Base-by-base conservation (phyloP, 2,888 invertebrate species). In the Hedychridium roseum region DNA sequence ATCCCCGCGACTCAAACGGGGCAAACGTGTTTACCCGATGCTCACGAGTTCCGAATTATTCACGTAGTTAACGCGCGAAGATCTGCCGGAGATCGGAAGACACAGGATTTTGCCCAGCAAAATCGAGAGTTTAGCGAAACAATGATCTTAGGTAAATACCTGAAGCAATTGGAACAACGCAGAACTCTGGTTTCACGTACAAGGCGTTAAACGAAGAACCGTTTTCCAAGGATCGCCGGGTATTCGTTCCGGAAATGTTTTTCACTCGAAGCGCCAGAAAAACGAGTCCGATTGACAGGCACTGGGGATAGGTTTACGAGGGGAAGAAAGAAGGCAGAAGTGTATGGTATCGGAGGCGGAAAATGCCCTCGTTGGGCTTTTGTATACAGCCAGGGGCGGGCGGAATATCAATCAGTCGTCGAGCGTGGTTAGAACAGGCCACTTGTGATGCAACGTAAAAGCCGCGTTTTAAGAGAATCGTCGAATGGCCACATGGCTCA, bases 331-430 rank as follows among this genome's bases (percentile, higher is more conserved):
- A n/a, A n/a, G n/a, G n/a, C n/a, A n/a, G n/a, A n/a, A n/a, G n/a
- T n/a, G n/a, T n/a, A n/a, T n/a, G n/a, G n/a, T n/a, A n/a, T n/a
- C n/a, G n/a, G n/a, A n/a, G n/a, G n/a, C n/a, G n/a, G n/a, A n/a
- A n/a, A n/a, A n/a, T n/a, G n/a, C n/a, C n/a, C n/a, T n/a, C n/a
- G n/a, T n/a, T n/a, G n/a, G n/a, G n/a, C n/a, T n/a, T n/a, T n/a
- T n/a, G n/a, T n/a, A n/a, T n/a, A 51, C 59, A 64, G 60, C 57
- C 57, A 55, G 56, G 49, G 53, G 52, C 59, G 57, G 60, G 48
- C 61, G 57, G 62, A 60, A 65, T 71, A 73, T 74, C 71, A 71
- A 74, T 76, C 76, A 72, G 70, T 76, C 74, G 64, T 52, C 70
- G 68, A n/a, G n/a, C n/a, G n/a, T n/a, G n/a, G n/a, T n/a, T n/a